These are phyloP conservation scores for Atlantisia rogersi DNA, from an alignment of 2,113 vertebrate genomes.

Conservation along the genomic window DNA sequence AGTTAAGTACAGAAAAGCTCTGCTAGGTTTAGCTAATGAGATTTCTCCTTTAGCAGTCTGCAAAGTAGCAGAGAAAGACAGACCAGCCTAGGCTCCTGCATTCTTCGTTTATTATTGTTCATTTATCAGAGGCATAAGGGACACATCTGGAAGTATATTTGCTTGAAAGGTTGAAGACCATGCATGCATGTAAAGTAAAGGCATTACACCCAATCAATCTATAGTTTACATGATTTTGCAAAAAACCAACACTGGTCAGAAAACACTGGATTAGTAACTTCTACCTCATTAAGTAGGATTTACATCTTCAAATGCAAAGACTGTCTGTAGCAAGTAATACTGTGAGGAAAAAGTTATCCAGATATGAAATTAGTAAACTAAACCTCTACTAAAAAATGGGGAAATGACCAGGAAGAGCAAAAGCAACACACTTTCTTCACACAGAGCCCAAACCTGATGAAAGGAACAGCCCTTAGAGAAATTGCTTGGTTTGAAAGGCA, in stretches of 20 bases:
- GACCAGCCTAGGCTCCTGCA: not conserved
- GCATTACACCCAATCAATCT: not conserved
- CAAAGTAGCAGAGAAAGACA: not conserved
- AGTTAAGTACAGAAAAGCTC: not conserved
- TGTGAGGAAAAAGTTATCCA: not conserved
- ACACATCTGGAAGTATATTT: not conserved
- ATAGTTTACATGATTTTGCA: not conserved
- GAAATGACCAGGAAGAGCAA: not conserved
- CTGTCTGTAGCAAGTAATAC: too few relatives aligned
- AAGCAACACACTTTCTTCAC: not conserved
- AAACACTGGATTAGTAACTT: not conserved
- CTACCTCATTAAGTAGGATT: not conserved
- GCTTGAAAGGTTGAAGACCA: not conserved
- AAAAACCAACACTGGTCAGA: not conserved
- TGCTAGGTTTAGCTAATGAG: not conserved
- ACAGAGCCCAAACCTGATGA: not conserved
- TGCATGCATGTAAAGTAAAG: not conserved
- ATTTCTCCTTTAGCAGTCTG: not conserved
- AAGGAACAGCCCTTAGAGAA: not conserved
- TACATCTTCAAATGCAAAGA: not conserved
- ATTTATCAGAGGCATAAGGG: not conserved
- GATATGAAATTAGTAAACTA: not conserved
- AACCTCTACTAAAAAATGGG: not conserved
- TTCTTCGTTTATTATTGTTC: conserved; percentile 22
- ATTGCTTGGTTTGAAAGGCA: not conserved